These are phyloP conservation scores for Homarus americanus DNA, from an alignment of 1,140 invertebrate species.

Conservation along the genomic window DNA sequence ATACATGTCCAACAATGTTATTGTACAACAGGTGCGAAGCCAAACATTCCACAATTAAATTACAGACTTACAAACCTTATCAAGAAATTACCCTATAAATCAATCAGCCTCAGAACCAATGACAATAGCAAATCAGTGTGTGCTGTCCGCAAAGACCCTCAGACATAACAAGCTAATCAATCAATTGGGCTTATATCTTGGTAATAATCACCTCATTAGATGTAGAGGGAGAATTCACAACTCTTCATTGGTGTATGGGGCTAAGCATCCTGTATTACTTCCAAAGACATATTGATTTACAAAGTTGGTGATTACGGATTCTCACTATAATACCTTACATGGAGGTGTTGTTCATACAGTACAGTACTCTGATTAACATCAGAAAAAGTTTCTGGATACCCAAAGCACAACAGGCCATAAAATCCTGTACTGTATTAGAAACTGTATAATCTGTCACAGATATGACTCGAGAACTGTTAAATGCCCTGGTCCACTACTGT, in stretches of 20 bases:
- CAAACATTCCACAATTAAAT: no score
- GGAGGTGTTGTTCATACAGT: conserved; percentile 20
- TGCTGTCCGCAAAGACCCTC: conserved; percentile 24
- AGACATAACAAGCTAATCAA: neutral
- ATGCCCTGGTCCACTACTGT: conserved; percentile 3
- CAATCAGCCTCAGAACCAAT: neutral
- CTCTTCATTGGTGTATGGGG: neutral
- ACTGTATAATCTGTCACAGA: neutral
- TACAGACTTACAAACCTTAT: neutral
- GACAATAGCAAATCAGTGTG: neutral
- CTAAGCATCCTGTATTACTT: neutral
- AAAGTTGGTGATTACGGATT: neutral
- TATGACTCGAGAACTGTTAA: neutral
- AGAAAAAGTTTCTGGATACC: conserved; percentile 22
- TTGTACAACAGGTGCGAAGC: no score
- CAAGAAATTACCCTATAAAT: neutral
- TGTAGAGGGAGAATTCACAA: neutral
- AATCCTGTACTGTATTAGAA: neutral
- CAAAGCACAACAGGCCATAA: conserved; percentile 1
- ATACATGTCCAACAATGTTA: no score
- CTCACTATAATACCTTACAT: conserved; percentile 11
- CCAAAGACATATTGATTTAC: conserved; percentile 11
- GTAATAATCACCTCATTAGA: neutral
- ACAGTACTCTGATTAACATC: neutral
- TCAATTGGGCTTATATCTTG: neutral